A percentile compares a stretch with the other conserved stretches of the same genome.
phyloP scores from a whole-genome alignment of 2,113 vertebrate genomes.

The Thalassoma bifasciatum region DNA sequence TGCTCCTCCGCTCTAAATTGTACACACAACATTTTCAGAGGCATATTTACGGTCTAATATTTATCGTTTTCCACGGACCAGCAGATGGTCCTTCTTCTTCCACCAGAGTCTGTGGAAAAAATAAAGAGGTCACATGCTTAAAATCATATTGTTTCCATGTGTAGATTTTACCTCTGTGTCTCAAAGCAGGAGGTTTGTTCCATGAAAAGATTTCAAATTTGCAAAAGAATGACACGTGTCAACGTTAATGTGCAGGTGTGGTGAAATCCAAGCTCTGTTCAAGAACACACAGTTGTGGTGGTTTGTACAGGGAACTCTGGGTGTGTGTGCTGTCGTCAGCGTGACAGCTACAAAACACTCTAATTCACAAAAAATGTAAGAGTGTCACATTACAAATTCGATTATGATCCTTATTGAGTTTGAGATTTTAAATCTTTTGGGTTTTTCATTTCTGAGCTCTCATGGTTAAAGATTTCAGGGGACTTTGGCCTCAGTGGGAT shows the following conservation, averaged over 20 bases:
- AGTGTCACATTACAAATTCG: slow-evolving; percentile 13
- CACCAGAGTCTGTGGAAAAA: background rate
- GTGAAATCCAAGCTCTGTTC: slow-evolving; percentile 58
- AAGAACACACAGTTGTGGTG: slow-evolving; percentile 23
- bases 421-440: slow-evolving; percentile 23
- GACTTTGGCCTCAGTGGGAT: slow-evolving; percentile 32
- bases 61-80: slow-evolving; percentile 25
- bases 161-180: slow-evolving; percentile 23
- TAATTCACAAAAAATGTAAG: slow-evolving; percentile 7
- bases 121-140: slow-evolving; percentile 13
- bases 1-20: background rate
- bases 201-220: slow-evolving; percentile 19
- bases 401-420: slow-evolving; percentile 10
- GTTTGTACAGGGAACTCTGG: slow-evolving; percentile 54
- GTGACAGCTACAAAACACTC: slow-evolving; percentile 32
- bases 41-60: slow-evolving; percentile 17
- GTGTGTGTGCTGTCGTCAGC: slow-evolving; percentile 38
- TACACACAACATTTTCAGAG: slow-evolving; percentile 6
- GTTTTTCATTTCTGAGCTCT: slow-evolving; percentile 38
- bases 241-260: slow-evolving; percentile 55
- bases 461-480: slow-evolving; percentile 26
- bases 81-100: background rate
- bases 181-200: slow-evolving; percentile 22
- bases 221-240: slow-evolving; percentile 52
- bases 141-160: slow-evolving; percentile 14